Evolutionary conservation across 2,888 invertebrate species (phyloP), one percentile per base, ranked within the genome.

Genomic region (Synergus gifuensis): DNA sequence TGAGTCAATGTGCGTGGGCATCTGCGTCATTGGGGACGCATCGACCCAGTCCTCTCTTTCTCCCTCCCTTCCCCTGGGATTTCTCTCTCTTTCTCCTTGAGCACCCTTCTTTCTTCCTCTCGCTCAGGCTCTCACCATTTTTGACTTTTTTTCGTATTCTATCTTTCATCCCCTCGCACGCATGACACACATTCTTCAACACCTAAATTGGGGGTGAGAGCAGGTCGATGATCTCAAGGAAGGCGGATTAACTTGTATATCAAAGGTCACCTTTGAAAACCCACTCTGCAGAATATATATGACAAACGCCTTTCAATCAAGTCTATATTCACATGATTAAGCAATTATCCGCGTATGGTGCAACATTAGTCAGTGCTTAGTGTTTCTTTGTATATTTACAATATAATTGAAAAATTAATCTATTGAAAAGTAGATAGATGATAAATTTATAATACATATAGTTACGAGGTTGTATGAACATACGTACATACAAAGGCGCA

Each of bases 1-100:
- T 86, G 83, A 86, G 85, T 85, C 84, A 84, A 40, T 85, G 79
- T 83, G 86, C 85, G 87, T 87, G 85, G 87, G 87, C 83, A 86
- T 85, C 84, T 86, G 87, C 87, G 86, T 87, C 86, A 84, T 85
- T 87, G 84, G 79, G 83, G 83, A 85, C 76, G 83, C 84, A 81
- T 80, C 82, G 85, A 85, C 84, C 82, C 81, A 82, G 80, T 82
- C 83, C 85, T 81, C 78, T 78, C 44, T 78, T 67, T 63, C n/a
- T 64, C 28, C 49, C 49, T 69, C 46, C 66, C 82, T 78, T 79
- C 79, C 42, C 42, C 54, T 36, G 36, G 36, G 36, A 36, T 82
- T 76, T 78, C 76, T 73, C 42, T 76, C 49, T 22, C 28, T 49
- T 36, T 54, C n/a, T 73, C 28, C 54, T 28, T 54, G n/a, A 60